These are phyloP conservation scores for Cerastis leucographa DNA, from an alignment of 2,888 invertebrate genomes.

Conservation along the genomic window DNA sequence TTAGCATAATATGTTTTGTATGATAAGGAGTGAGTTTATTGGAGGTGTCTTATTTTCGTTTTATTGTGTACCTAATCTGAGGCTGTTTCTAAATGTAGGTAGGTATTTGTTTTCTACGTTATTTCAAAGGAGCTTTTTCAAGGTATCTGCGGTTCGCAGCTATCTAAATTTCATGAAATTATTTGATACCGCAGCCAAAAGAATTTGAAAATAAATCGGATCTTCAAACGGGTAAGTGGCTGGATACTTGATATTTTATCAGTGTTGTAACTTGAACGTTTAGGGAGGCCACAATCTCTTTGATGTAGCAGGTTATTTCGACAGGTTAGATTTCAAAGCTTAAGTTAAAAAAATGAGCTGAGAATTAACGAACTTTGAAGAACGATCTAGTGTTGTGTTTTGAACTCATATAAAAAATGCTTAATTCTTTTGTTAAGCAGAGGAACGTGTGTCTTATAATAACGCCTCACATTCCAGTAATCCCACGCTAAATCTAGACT, in stretches of 20 bases:
- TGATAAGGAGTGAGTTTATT: constrained; percentile 51
- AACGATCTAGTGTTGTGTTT: background rate
- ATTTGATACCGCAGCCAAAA: constrained; percentile 7
- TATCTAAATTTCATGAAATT: background rate
- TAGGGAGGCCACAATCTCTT: constrained; percentile 1
- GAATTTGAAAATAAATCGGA: background rate
- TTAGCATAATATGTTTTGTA: constrained; percentile 59
- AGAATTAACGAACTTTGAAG: constrained; percentile 1
- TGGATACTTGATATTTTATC: constrained; percentile 7
- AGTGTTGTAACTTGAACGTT: constrained; percentile 9
- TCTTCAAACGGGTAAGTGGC: background rate
- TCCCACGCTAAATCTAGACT: constrained; percentile 27
- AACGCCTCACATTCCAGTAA: constrained; percentile 1
- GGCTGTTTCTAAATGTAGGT: background rate
- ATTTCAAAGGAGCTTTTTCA: background rate
- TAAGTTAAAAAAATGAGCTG: background rate
- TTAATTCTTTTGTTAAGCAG: background rate
- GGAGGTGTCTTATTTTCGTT: constrained; percentile 43
- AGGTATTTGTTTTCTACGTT: background rate
- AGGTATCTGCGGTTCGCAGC: background rate
- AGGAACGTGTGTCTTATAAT: background rate
- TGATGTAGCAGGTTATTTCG: constrained; percentile 3
- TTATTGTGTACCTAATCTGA: constrained; percentile 36
- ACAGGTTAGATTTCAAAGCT: background rate
- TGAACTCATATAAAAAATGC: background rate